Evolutionary conservation across 1,140 invertebrate genomes (phyloP), one percentile per base, ranked within the genome.

Genomic region (Atopsyche davidsoni): DNA sequence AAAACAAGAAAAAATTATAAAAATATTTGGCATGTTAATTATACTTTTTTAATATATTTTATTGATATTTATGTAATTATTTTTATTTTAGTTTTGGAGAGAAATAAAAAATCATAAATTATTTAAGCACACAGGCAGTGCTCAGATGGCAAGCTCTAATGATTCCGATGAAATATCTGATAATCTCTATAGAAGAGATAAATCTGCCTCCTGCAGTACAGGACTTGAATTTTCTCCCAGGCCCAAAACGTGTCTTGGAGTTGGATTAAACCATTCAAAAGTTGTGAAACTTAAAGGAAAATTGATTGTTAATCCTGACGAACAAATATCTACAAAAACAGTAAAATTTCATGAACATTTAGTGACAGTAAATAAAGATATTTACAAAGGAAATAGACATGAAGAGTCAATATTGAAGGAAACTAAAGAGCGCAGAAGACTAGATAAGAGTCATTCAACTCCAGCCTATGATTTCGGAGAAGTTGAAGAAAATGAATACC

Each of bases 361-460:
- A n/a, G 54, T 58, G 25, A 59, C 58, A 44, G 60, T 58, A 39
- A 61, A 58, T 35, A 53, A 59, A 34, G 58, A 43, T 34, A 51
- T n/a, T 19, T 22, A 38, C 34, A 34, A 46, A n/a, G n/a, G n/a
- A n/a, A n/a, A n/a, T n/a, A n/a, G n/a, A 38, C 35, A 46, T 42
- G 44, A 46, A 38, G 21, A 52, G 35, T 19, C 25, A 23, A 48
- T 28, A 25, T 46, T 22, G 23, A 42, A 39, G 45, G 34, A 58
- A 46, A 31, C 54, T 10, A 62, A 59, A 41, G 62, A 62, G 53
- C 73, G 75, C 31, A 82, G 72, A 31, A 75, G 73, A 53, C 66
- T 87, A 31, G 85, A 88, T 66, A 87, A 87, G 65, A 85, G 82
- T 59, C 78, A 83, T 60, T 87, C 84, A 52, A 86, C 83, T 3